These are phyloP conservation scores for Eumeta japonica DNA, from an alignment of 1,140 invertebrate genomes.

Conservation along the genomic window DNA sequence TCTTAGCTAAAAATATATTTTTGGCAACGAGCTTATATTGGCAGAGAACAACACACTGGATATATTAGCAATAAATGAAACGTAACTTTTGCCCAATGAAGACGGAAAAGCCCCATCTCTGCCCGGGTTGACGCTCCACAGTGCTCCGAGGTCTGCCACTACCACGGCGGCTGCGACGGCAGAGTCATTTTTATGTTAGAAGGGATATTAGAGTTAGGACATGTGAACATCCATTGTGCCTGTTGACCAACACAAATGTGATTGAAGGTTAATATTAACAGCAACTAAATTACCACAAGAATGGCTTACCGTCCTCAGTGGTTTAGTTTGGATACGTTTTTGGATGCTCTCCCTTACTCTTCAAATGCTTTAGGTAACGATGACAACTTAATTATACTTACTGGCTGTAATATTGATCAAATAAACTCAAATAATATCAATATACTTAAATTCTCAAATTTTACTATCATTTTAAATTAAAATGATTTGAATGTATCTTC, in stretches of 20 bases:
- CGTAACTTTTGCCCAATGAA: slow-evolving; percentile 3
- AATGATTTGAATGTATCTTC: slow-evolving; percentile 6
- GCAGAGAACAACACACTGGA: slow-evolving; percentile 9
- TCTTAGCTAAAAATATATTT: no score
- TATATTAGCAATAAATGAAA: slow-evolving; percentile 6
- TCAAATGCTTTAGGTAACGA: slow-evolving; percentile 4
- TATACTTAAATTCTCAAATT: slow-evolving; percentile 6
- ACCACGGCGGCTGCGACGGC: slow-evolving; percentile 1
- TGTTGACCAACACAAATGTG: slow-evolving; percentile 10
- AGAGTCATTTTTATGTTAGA: slow-evolving; percentile 12
- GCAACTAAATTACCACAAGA: no score
- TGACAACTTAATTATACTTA: no score
- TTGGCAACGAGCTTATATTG: no score
- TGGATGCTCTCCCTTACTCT: no score
- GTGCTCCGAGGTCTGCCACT: neutral
- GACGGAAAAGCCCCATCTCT: neutral
- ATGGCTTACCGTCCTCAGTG: slow-evolving; percentile 10
- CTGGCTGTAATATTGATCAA: slow-evolving; percentile 13
- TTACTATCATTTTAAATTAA: slow-evolving; percentile 4
- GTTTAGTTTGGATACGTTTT: slow-evolving; percentile 4
- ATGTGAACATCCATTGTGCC: slow-evolving; percentile 3
- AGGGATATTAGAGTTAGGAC: slow-evolving; percentile 7
- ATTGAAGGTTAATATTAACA: slow-evolving; percentile 5
- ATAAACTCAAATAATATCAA: neutral
- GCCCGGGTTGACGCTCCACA: neutral